Percentiles rank a stretch among this genome's conserved stretches.
Conservation (phyloP, 2,113 vertebrate species). For the Hyperoodon ampullatus region DNA sequence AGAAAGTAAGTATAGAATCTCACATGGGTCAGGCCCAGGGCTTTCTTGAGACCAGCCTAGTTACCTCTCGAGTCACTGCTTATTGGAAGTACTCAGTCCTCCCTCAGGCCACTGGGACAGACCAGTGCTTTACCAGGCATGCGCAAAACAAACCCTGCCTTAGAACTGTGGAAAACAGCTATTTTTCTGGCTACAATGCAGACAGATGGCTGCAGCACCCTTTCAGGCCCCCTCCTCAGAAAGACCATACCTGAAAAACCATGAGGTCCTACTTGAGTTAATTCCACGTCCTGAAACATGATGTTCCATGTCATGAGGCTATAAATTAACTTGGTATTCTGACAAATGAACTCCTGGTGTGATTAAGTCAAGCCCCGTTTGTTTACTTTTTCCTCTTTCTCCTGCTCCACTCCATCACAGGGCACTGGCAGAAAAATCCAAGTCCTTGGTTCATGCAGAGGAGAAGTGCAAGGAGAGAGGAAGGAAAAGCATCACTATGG, state of each 20-base stretch:
- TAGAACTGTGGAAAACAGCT: not conserved
- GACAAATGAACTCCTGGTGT: constrained; percentile 8
- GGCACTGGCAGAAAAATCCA: not conserved
- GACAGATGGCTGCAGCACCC: not conserved
- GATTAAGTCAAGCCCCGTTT: constrained; percentile 52
- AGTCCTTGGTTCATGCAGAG: not conserved
- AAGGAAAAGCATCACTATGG: not conserved
- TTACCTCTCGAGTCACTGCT: not conserved
- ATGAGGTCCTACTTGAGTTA: not conserved
- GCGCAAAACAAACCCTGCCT: not conserved
- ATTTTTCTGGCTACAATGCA: not conserved
- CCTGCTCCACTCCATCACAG: not conserved
- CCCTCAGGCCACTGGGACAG: not conserved
- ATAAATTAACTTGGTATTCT: constrained; percentile 38
- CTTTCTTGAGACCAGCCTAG: not conserved
- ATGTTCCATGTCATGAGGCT: not conserved
- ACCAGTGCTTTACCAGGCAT: not conserved
- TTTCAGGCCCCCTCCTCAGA: not conserved
- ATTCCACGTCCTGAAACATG: not conserved
- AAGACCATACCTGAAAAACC: not conserved
- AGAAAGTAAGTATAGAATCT: not conserved
- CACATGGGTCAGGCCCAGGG: not conserved
- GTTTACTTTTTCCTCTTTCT: constrained; percentile 52
- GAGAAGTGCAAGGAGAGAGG: not conserved
- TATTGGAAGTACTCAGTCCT: not conserved